Percentiles rank a stretch among this genome's conserved stretches.
Evolutionary conservation across 2,888 invertebrate species (phyloP).

Genomic region (Tenodera sinensis): DNA sequence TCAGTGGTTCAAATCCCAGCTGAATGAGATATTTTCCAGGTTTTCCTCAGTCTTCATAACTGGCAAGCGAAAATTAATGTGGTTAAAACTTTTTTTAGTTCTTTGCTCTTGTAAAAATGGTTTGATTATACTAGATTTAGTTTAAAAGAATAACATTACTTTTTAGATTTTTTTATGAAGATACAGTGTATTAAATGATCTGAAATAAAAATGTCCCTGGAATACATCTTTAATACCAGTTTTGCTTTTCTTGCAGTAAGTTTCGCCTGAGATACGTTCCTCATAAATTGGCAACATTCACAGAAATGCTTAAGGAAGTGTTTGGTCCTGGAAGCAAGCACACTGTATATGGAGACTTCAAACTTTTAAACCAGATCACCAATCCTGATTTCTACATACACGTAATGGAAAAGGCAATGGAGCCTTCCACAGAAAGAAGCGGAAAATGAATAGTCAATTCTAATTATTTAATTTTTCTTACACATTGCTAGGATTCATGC

Average conservation of each 20-base stretch:
- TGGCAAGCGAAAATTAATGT: too few species aligned
- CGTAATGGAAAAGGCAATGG: conserved; percentile 60
- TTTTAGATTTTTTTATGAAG: too few species aligned
- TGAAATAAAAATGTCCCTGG: background rate
- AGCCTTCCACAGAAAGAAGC: background rate
- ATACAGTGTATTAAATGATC: too few species aligned
- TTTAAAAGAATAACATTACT: too few species aligned
- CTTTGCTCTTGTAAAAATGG: too few species aligned
- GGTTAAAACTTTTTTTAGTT: too few species aligned
- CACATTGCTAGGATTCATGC: background rate
- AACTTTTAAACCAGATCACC: conserved; percentile 58
- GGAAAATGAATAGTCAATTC: background rate
- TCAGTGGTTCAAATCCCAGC: too few species aligned
- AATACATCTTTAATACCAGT: background rate
- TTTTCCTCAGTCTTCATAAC: too few species aligned
- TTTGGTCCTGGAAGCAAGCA: conserved; percentile 64
- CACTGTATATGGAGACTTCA: conserved; percentile 78
- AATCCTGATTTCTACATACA: conserved; percentile 83
- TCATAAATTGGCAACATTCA: conserved; percentile 70
- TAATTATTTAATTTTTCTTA: background rate
- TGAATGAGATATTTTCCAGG: too few species aligned
- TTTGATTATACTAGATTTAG: too few species aligned
- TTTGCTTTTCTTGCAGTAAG: conserved; percentile 53
- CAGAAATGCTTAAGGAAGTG: conserved; percentile 63
- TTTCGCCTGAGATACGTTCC: conserved; percentile 88